Evolutionary conservation across 2,797 vertebrate species (phyloP).

Genomic region (Crocodylus rhombifer): DNA sequence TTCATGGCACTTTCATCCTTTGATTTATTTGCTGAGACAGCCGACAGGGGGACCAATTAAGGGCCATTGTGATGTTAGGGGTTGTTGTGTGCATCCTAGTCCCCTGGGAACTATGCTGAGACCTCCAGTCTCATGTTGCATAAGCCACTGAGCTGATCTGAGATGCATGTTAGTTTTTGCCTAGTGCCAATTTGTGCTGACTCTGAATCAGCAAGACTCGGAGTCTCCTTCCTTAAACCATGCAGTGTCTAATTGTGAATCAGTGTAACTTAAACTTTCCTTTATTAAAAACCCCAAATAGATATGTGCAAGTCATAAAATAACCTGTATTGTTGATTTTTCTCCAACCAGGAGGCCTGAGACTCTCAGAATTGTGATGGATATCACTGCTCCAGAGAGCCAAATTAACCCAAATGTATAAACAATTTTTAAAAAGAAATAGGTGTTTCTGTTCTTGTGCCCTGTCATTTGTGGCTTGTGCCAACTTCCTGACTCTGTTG

Average conservation of each 20-base stretch:
- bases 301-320: not conserved
- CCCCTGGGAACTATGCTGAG: not conserved
- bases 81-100: not conserved
- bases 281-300: not conserved
- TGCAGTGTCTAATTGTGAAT: not conserved
- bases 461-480: slow-evolving; percentile 46
- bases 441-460: slow-evolving; percentile 34
- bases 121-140: not conserved
- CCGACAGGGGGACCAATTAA: not conserved
- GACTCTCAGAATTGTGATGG: not conserved
- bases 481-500: slow-evolving; percentile 59
- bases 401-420: not conserved
- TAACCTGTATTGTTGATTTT: not conserved
- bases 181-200: not conserved
- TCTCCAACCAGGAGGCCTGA: slow-evolving; percentile 24
- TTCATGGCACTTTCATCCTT: not conserved
- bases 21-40: not conserved
- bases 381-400: not conserved
- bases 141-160: not conserved
- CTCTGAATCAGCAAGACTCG: not conserved
- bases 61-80: not conserved
- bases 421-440: not conserved
- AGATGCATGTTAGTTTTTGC: not conserved
- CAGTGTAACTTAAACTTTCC: not conserved
- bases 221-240: not conserved